Percentiles rank a stretch among this genome's conserved stretches.
Evolutionary conservation across 2,113 vertebrate species (phyloP).

Genomic region (Aphelocoma coerulescens): DNA sequence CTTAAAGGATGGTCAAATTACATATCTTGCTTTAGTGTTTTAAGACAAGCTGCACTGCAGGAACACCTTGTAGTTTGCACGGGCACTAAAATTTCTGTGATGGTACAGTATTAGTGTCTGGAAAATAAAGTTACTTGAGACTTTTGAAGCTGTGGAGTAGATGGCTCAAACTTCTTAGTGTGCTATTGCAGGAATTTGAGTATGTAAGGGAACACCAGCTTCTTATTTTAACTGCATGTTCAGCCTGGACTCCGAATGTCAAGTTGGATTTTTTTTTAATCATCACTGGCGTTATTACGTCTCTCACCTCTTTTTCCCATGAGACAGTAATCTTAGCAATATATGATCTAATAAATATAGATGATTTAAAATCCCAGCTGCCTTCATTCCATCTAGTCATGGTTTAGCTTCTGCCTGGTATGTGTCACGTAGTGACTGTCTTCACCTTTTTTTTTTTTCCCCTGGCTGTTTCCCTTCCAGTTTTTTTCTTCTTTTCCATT

Average conservation of each 20-base stretch:
- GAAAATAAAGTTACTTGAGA: neutral
- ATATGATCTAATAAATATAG: constrained; percentile 45
- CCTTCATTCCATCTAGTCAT: neutral
- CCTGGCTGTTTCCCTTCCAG: neutral
- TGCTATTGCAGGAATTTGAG: neutral
- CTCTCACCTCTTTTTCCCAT: constrained; percentile 24
- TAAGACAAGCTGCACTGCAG: neutral
- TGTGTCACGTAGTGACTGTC: neutral
- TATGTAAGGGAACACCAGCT: neutral
- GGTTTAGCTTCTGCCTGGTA: neutral
- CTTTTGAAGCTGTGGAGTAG: neutral
- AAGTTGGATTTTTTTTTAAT: constrained; percentile 40
- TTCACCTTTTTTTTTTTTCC: neutral
- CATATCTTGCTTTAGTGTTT: neutral
- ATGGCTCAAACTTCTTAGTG: neutral
- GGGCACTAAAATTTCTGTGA: neutral
- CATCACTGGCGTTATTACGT: neutral
- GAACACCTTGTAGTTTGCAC: neutral
- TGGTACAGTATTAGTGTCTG: neutral
- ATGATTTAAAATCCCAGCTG: constrained; percentile 32
- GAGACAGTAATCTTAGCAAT: constrained; percentile 48
- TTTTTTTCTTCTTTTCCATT: neutral
- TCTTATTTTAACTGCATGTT: constrained; percentile 10
- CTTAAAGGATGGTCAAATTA: neutral
- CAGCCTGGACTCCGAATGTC: constrained; percentile 24